These are phyloP conservation scores for Saguinus imperator DNA, from an alignment of 2,113 vertebrate genomes.

Conservation along the genomic window DNA sequence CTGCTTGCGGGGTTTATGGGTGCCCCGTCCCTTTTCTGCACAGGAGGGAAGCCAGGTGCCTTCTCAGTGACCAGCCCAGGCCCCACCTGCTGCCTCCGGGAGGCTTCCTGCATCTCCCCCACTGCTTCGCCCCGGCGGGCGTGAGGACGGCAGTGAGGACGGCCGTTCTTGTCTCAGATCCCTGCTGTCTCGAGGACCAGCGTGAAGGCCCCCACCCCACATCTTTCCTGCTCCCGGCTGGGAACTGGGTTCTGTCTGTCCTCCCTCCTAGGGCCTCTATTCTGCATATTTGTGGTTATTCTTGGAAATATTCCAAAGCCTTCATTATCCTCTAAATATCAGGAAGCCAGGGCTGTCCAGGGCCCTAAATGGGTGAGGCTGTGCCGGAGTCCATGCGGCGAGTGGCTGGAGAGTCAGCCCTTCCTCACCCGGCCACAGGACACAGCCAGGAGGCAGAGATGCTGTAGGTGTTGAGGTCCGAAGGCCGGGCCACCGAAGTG, in stretches of 20 bases:
- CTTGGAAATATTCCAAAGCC: background rate
- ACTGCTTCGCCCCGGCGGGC: background rate
- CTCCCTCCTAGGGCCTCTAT: background rate
- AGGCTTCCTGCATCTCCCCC: too few species aligned
- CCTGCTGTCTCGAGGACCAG: background rate
- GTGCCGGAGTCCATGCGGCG: background rate
- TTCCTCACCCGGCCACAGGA: background rate
- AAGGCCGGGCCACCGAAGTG: background rate
- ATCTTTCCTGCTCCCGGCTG: background rate
- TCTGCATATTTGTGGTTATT: slow-evolving; percentile 23
- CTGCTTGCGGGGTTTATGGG: too few species aligned
- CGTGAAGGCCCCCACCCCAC: background rate
- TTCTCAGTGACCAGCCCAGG: background rate
- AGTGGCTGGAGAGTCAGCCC: background rate
- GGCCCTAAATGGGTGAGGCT: background rate
- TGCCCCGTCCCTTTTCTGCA: background rate
- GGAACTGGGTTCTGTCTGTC: background rate
- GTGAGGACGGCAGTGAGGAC: too few species aligned
- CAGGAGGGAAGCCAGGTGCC: background rate
- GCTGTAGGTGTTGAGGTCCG: background rate
- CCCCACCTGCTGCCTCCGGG: background rate
- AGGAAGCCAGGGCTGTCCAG: background rate
- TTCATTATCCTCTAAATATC: background rate
- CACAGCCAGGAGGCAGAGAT: fast-evolving
- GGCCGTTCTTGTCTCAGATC: background rate